A percentile compares a stretch with the other conserved stretches of the same genome.
phyloP scores from a whole-genome alignment of 2,797 vertebrate genomes.

The Falco peregrinus region DNA sequence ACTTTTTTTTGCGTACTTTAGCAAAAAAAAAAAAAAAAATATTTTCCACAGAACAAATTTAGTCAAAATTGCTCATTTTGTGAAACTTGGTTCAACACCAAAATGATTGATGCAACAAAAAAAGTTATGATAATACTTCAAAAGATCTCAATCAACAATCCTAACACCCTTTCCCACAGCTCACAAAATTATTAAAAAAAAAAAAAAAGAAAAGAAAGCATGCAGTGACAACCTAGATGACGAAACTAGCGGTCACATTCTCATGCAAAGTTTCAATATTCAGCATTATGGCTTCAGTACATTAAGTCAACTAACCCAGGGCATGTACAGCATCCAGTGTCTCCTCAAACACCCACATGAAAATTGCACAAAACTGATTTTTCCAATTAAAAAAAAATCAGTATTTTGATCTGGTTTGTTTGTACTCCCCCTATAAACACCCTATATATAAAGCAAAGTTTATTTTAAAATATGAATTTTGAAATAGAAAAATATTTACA shows the following conservation, averaged over 20 bases:
- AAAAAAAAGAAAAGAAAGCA: background rate
- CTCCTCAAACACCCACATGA: background rate
- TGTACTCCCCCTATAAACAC: background rate
- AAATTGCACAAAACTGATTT: background rate
- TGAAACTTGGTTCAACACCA: background rate
- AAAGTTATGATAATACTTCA: background rate
- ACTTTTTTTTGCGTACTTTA: background rate
- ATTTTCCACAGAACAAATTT: background rate
- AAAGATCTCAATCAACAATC: conserved; percentile 1
- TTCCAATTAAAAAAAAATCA: background rate
- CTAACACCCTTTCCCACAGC: background rate
- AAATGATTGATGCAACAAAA: background rate
- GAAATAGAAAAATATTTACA: background rate
- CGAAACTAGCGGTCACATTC: background rate
- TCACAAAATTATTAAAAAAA: background rate
- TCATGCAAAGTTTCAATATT: background rate
- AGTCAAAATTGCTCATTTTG: background rate
- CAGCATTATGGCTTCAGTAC: background rate
- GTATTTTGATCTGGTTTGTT: background rate
- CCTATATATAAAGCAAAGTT: background rate
- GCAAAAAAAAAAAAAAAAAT: background rate
- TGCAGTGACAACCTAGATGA: background rate
- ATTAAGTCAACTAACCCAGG: background rate
- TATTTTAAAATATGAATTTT: background rate
- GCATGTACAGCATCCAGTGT: background rate